These are phyloP conservation scores for Trachelus stipa DNA, from an alignment of 2,888 invertebrate genomes.

Conservation along the genomic window DNA sequence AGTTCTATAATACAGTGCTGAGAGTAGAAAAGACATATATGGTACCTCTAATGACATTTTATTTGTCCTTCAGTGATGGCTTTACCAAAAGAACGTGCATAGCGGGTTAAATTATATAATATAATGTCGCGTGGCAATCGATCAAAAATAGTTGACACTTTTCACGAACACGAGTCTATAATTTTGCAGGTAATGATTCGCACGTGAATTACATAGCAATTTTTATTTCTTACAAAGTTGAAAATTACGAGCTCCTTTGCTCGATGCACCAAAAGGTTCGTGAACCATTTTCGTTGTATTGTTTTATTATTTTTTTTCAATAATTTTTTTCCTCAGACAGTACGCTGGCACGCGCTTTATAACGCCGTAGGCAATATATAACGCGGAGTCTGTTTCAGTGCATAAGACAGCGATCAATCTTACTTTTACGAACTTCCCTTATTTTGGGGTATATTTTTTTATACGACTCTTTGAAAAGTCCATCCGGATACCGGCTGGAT, in stretches of 20 bases:
- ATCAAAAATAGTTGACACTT: neutral
- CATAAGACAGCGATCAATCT: neutral
- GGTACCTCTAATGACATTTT: too few species aligned
- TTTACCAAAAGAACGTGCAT: neutral
- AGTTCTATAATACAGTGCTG: neutral
- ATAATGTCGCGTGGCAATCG: neutral
- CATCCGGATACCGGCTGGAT: neutral
- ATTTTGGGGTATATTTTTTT: neutral
- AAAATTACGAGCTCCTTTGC: neutral
- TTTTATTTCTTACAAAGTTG: neutral
- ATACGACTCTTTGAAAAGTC: neutral
- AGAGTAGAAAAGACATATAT: neutral
- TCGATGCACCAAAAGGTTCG: neutral
- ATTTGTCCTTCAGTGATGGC: neutral
- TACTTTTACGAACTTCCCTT: neutral
- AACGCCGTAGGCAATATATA: neutral
- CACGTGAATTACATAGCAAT: neutral
- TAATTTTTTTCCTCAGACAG: neutral
- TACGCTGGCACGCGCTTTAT: neutral
- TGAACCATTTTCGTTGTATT: neutral
- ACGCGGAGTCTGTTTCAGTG: neutral
- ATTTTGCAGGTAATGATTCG: neutral
- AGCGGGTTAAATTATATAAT: neutral
- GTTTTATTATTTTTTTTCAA: neutral
- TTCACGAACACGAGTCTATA: neutral